Evolutionary conservation across 1,140 invertebrate species (phyloP).

Genomic region (Himalopsyche phryganea): DNA sequence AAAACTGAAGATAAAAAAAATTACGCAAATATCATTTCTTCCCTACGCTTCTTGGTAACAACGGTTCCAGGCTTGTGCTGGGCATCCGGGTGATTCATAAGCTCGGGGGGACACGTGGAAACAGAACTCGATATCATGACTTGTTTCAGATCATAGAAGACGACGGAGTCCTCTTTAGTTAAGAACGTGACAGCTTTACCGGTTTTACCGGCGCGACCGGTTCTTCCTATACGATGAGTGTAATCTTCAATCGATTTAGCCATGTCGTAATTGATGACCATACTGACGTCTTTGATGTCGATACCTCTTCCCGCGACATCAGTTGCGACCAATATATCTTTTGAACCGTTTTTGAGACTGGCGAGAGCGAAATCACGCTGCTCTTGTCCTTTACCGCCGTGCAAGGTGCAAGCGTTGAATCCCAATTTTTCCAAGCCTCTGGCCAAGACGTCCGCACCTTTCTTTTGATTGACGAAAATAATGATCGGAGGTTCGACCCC

Average conservation of each 20-base stretch:
- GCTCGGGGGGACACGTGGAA: constrained; percentile 92
- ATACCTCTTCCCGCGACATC: constrained; percentile 99
- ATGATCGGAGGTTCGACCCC: constrained; percentile 96
- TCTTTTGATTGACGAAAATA: constrained; percentile 99
- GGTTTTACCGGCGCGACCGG: constrained; percentile 96
- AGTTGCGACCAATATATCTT: constrained; percentile 99
- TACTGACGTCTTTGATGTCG: constrained; percentile 98
- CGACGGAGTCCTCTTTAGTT: constrained; percentile 91
- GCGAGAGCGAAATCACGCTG: constrained; percentile 97
- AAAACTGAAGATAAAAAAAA: too few species aligned
- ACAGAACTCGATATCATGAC: constrained; percentile 85
- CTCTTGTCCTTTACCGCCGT: constrained; percentile 99
- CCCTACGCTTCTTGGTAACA: constrained; percentile 88
- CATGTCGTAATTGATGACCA: constrained; percentile 99
- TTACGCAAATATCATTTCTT: constrained; percentile 93
- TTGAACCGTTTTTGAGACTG: constrained; percentile 88
- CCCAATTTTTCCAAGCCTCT: constrained; percentile 96
- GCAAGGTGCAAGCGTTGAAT: constrained; percentile 94
- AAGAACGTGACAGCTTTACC: constrained; percentile 95
- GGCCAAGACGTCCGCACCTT: constrained; percentile 96
- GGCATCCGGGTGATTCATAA: constrained; percentile 97
- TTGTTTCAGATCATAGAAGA: constrained; percentile 98
- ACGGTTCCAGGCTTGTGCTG: constrained; percentile 97
- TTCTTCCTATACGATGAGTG: constrained; percentile 98
- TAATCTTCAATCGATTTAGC: constrained; percentile 99